Base-by-base conservation (phyloP, 37 sponge, comb jelly and placozoan species). In the Corticium candelabrum region DNA sequence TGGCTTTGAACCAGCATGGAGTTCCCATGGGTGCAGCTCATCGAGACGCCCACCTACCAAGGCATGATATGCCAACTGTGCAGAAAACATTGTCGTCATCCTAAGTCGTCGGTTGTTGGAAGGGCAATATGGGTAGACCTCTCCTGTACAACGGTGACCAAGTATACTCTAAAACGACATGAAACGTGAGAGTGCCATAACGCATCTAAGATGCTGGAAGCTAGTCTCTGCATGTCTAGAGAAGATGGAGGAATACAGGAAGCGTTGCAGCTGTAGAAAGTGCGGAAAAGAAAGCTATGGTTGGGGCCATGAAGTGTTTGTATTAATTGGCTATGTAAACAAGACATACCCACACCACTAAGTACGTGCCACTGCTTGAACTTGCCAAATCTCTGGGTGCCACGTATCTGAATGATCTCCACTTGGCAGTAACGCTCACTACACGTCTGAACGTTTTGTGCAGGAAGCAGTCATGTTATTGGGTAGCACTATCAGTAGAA, bases 261-360 rank as follows among this genome's bases (percentile, higher is more conserved):
- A 21, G 62, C 62, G 62, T 50, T 50, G 11, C 62, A 27, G 15
- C 11, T 21, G 62, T 50, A 11, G 62, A 27, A 50, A 50, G 62
- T 50, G 62, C 62, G 11, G 62, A 50, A 50, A 11, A 21, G 62
- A 50, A 50, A 50, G 21, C 11, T 27, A 50, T 50, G 62, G 21
- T 50, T 27, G 62, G 62, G 21, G 62, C 62, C 15, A 50, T 50
- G 62, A 11, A 21, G 11, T 50, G 62, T 21, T 27, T 79, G 81
- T 33, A 79, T 79, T 56, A 56, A 77, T 29, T 79, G 50, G 27
- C 37, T 79, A 3, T 62, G 4, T 37, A 79, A 79, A 29, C 3
- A 35, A 33, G 81, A 79, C 37, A 70, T 79, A 70, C 81, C 11
- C 81, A 79, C 40, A 79, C 38, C 1, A 79, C 81, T 3, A 79